A percentile compares a stretch with the other conserved stretches of the same genome.
phyloP scores from a whole-genome alignment of 35 echinoderm and acorn worm genomes.

The Acanthaster planci region DNA sequence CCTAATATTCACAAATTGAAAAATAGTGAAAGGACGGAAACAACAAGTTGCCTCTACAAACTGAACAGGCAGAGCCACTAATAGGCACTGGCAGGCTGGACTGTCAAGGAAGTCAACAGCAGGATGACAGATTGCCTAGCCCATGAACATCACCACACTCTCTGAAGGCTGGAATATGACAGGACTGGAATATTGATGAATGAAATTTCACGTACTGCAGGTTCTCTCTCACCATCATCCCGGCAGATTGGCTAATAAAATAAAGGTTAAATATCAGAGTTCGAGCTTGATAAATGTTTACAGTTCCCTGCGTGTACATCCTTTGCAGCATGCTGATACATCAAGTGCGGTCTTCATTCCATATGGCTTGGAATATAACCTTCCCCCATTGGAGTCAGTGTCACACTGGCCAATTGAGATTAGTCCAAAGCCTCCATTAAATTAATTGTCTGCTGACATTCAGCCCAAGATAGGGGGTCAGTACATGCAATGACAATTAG shows the following conservation, averaged over 20 bases:
- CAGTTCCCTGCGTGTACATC: background rate
- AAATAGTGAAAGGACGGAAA: background rate
- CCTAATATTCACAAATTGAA: background rate
- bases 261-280: slow-evolving; percentile 13
- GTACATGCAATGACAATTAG: too few relatives aligned
- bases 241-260: background rate
- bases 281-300: slow-evolving; percentile 6
- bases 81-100: background rate
- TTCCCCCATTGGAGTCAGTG: background rate
- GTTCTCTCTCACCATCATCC: background rate
- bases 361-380: background rate
- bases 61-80: too few relatives aligned
- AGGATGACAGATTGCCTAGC: slow-evolving; percentile 4
- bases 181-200: slow-evolving; percentile 16
- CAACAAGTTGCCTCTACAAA: background rate
- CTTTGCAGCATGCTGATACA: background rate
- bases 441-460: slow-evolving; percentile 17
- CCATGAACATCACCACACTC: slow-evolving; percentile 3
- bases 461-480: background rate
- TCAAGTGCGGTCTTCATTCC: background rate
- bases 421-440: background rate
- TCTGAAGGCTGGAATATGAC: background rate
- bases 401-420: background rate
- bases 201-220: background rate
- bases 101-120: background rate